Conservation (phyloP, 2,888 invertebrate species). For the Synanthedon tipuliformis region DNA sequence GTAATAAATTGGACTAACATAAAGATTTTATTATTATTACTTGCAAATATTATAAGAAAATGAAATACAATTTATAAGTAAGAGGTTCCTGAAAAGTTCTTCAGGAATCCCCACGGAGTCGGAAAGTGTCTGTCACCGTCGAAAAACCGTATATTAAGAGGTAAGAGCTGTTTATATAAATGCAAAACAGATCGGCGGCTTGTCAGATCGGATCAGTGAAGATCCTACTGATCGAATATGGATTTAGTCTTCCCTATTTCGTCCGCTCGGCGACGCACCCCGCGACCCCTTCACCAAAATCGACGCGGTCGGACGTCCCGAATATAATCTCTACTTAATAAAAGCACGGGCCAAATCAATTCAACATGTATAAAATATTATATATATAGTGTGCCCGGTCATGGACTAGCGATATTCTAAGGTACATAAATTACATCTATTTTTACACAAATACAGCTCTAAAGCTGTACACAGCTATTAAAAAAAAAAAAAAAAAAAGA, state of each 20-base stretch:
- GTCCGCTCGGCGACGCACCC: slow-evolving; percentile 43
- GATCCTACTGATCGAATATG: slow-evolving; percentile 67
- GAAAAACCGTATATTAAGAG: slow-evolving; percentile 47
- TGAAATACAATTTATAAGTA: not conserved
- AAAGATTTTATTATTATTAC: too few species aligned
- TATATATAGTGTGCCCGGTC: too few species aligned
- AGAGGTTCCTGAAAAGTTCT: not conserved
- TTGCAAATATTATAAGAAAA: not conserved
- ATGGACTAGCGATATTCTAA: too few species aligned
- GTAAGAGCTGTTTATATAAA: slow-evolving; percentile 68
- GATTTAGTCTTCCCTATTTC: slow-evolving; percentile 60
- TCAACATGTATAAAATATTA: too few species aligned
- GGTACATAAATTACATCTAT: too few species aligned
- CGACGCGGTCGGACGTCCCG: slow-evolving; percentile 60
- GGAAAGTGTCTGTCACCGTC: slow-evolving; percentile 25
- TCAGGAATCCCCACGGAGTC: slow-evolving; percentile 4
- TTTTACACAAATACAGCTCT: too few species aligned
- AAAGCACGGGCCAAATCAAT: slow-evolving; percentile 7
- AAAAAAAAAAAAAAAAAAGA: too few species aligned
- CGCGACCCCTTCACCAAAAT: slow-evolving; percentile 22
- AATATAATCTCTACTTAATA: slow-evolving; percentile 52
- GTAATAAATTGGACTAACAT: too few species aligned
- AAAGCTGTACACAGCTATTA: too few species aligned
- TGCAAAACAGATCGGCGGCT: slow-evolving; percentile 69
- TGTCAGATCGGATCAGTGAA: slow-evolving; percentile 66